Conservation (phyloP, 2,797 vertebrate genomes). For the Enteromius fasciolatus region DNA sequence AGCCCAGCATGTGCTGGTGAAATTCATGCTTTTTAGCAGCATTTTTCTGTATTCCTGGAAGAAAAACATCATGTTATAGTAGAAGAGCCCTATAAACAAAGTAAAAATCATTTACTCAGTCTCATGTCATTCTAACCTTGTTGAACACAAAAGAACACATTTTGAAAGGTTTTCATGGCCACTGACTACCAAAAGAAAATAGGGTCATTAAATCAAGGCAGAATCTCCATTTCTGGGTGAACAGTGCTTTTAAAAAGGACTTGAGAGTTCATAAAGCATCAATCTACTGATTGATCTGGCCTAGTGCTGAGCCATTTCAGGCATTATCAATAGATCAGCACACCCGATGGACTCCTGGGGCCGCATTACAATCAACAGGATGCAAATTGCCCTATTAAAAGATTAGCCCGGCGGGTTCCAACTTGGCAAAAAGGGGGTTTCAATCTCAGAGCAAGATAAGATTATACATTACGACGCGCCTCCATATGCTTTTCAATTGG, state of each 20-base stretch:
- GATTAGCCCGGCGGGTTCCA: conserved; percentile 21
- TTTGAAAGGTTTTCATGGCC: not conserved
- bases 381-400: conserved; percentile 44
- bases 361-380: conserved; percentile 26
- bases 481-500: conserved; percentile 27
- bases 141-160: not conserved
- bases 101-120: not conserved
- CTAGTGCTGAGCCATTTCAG: conserved; percentile 23
- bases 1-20: not conserved
- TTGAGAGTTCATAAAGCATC: not conserved
- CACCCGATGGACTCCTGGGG: not conserved
- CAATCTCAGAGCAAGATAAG: conserved; percentile 17
- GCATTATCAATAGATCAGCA: conserved; percentile 41
- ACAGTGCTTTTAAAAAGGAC: conserved; percentile 1
- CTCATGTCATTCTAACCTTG: not conserved
- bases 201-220: not conserved
- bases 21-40: not conserved
- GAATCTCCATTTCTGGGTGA: not conserved
- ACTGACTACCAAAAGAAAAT: not conserved
- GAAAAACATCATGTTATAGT: not conserved
- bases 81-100: not conserved
- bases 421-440: conserved; percentile 32
- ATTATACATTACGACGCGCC: not conserved
- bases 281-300: conserved; percentile 17
- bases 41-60: not conserved